Percentiles rank a stretch among this genome's conserved stretches.
Conservation (phyloP, 2,888 invertebrate genomes). For the Hirtodrosophila histrioides region DNA sequence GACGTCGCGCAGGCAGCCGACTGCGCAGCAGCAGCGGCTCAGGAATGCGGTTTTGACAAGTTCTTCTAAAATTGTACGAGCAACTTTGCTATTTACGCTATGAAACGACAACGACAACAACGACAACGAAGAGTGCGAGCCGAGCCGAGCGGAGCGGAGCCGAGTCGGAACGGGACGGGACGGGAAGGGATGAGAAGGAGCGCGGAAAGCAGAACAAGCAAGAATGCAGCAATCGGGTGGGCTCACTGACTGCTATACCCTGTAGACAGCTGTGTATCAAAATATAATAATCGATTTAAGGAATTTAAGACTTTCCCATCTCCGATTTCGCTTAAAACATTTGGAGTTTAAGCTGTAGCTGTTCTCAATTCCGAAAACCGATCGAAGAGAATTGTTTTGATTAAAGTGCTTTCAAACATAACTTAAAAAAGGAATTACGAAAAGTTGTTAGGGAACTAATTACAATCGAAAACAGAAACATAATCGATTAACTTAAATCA, state of each 20-base stretch:
- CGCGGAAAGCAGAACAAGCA: constrained; percentile 77
- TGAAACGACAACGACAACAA: constrained; percentile 68
- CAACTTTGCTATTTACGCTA: constrained; percentile 82
- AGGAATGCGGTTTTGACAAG: constrained; percentile 84
- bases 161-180: too few species aligned
- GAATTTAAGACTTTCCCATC: too few species aligned
- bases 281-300: too few species aligned
- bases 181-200: constrained; percentile 71
- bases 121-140: constrained; percentile 34
- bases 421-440: too few species aligned
- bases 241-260: constrained; percentile 32
- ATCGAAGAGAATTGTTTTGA: not conserved
- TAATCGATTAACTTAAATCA: too few species aligned
- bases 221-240: constrained; percentile 40
- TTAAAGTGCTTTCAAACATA: too few species aligned
- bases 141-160: constrained; percentile 23
- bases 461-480: too few species aligned
- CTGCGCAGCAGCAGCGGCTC: constrained; percentile 66
- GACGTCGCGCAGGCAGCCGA: constrained; percentile 26
- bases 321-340: too few species aligned
- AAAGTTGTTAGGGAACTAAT: too few species aligned
- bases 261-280: not conserved
- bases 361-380: too few species aligned
- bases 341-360: too few species aligned
- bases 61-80: constrained; percentile 83